Conservation (phyloP, 2,113 vertebrate species). For the Eurypyga helias region DNA sequence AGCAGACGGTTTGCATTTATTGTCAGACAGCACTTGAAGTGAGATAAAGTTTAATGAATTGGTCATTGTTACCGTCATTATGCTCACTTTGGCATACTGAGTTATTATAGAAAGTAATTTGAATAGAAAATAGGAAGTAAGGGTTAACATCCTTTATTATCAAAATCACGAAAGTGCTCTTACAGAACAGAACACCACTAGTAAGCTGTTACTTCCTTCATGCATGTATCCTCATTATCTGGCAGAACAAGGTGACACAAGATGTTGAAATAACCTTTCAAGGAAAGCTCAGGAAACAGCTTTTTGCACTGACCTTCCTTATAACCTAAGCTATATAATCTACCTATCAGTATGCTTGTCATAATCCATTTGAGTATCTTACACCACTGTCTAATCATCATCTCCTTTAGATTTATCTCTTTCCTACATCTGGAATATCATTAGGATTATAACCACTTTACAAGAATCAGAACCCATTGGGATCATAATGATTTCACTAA, state of each 20-base stretch:
- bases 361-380: neutral
- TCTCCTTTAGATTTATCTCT: neutral
- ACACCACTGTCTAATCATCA: neutral
- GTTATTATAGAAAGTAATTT: neutral
- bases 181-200: neutral
- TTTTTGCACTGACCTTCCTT: neutral
- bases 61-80: neutral
- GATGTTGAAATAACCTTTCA: neutral
- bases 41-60: neutral
- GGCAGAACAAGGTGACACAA: neutral
- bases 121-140: neutral
- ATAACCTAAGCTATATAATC: neutral
- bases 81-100: neutral
- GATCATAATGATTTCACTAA: neutral
- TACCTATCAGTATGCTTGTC: neutral
- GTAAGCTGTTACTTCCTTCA: neutral
- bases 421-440: neutral
- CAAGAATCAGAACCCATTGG: neutral
- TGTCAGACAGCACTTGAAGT: neutral
- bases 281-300: neutral
- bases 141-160: neutral
- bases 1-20: neutral
- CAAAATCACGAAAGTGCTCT: neutral
- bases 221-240: neutral
- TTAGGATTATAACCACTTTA: neutral